phyloP scores from a whole-genome alignment of 2,888 invertebrate genomes.

The Xylocampa areola region DNA sequence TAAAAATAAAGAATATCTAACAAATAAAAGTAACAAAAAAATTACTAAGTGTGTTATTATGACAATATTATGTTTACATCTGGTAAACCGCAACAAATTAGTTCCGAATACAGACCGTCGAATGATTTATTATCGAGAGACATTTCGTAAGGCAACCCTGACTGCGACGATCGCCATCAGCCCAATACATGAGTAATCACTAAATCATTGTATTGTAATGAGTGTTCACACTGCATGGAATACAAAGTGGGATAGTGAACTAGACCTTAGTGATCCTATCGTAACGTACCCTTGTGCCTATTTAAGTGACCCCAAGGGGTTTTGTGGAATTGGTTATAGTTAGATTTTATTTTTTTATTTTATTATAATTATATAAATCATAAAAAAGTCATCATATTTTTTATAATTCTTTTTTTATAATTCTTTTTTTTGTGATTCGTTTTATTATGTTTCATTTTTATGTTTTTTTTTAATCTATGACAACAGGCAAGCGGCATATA shows the following conservation, averaged over 20 bases:
- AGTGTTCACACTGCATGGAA: constrained; percentile 31
- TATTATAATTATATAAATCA: no score
- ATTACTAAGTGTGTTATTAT: no score
- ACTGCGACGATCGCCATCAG: constrained; percentile 46
- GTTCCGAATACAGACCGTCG: background rate
- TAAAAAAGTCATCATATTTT: no score
- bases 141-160: constrained; percentile 54
- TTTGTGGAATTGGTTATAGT: no score
- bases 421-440: no score
- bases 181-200: constrained; percentile 52
- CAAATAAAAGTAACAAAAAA: no score
- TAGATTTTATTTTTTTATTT: no score
- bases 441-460: no score
- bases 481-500: no score
- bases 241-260: constrained; percentile 49
- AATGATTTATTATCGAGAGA: constrained; percentile 40
- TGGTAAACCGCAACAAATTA: background rate
- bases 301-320: constrained; percentile 9
- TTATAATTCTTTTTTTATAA: no score
- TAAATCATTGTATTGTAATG: constrained; percentile 59
- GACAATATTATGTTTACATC: background rate
- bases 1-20: no score
- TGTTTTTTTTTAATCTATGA: no score
- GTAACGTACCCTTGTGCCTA: constrained; percentile 49
- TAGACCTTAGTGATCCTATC: constrained; percentile 55